These are phyloP conservation scores for Pandion haliaetus DNA, from an alignment of 2,113 vertebrate species.

Conservation along the genomic window DNA sequence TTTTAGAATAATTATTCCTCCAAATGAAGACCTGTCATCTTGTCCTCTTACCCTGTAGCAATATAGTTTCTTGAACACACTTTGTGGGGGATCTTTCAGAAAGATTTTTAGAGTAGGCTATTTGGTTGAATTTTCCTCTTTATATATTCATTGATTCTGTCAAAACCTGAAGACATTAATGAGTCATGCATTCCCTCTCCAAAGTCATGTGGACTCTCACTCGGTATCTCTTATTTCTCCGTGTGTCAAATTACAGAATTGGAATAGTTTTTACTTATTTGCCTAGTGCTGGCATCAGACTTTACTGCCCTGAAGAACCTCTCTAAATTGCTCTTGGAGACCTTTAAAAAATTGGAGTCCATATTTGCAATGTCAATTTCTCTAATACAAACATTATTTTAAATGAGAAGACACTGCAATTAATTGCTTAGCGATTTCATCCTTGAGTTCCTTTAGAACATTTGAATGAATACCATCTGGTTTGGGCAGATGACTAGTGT, in stretches of 20 bases:
- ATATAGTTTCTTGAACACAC: not conserved
- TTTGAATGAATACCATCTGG: constrained; percentile 13
- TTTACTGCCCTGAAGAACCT: not conserved
- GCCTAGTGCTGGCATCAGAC: not conserved
- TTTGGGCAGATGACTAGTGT: not conserved
- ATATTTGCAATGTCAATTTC: not conserved
- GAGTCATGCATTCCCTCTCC: not conserved
- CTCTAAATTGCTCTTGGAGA: not conserved
- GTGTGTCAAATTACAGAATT: not conserved
- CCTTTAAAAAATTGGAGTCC: not conserved
- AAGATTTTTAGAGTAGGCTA: not conserved
- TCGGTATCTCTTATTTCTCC: not conserved
- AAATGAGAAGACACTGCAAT: constrained; percentile 10
- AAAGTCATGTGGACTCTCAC: not conserved
- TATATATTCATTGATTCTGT: not conserved
- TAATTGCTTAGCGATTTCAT: constrained; percentile 38
- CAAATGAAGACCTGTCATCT: not conserved
- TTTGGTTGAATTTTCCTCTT: not conserved
- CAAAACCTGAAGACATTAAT: not conserved
- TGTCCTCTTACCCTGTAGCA: not conserved
- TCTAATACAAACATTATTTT: constrained; percentile 32
- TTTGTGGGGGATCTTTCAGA: not conserved
- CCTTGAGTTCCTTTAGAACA: constrained; percentile 3
- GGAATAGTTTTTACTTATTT: not conserved
- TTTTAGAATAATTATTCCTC: not conserved